Percentiles rank a stretch among this genome's conserved stretches.
phyloP scores from a whole-genome alignment of 2,113 vertebrate genomes.

The Actenoides lindsayi region DNA sequence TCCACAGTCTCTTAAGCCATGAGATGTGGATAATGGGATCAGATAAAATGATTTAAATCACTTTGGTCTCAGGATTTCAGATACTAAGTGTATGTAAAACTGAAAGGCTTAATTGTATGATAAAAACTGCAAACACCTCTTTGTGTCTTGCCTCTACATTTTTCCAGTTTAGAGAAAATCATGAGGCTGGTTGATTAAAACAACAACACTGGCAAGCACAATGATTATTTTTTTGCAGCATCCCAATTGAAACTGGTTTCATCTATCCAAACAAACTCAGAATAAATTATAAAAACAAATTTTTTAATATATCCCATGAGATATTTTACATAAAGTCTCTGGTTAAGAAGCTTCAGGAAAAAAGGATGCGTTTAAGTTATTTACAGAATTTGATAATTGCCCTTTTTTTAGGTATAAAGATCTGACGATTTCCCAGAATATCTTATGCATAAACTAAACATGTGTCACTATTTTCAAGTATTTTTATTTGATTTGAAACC shows the following conservation, averaged over 20 bases:
- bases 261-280: background rate
- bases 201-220: background rate
- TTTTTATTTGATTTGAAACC: background rate
- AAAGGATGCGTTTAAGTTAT: background rate
- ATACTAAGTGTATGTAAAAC: background rate
- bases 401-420: background rate
- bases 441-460: background rate
- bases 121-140: background rate
- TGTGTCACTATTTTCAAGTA: background rate
- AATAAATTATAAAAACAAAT: background rate
- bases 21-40: background rate
- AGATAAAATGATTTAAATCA: slow-evolving; percentile 27
- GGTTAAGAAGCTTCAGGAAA: background rate
- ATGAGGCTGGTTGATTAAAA: background rate
- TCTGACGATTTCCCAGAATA: background rate
- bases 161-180: background rate
- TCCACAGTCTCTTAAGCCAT: background rate
- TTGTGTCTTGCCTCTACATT: background rate
- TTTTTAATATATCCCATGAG: background rate
- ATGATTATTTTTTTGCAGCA: background rate
- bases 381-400: background rate
- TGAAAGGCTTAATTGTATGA: background rate
- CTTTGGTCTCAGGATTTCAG: background rate
- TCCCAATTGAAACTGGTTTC: background rate
- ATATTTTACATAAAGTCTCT: background rate